Base-by-base conservation (phyloP, 2,113 vertebrate species). In the Condylura cristata region DNA sequence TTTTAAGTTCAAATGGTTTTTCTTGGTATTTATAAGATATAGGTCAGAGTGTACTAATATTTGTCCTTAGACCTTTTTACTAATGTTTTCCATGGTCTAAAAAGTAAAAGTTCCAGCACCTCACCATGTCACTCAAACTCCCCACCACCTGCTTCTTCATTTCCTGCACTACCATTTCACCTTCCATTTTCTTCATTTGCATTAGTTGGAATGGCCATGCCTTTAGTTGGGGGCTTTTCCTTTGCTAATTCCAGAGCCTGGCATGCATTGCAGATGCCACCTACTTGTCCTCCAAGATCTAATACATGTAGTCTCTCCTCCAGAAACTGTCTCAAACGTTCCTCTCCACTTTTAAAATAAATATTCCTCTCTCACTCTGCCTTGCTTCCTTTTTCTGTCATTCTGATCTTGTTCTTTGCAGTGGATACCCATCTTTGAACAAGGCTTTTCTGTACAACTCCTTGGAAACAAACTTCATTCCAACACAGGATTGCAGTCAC, bases 1-100 rank as follows among this genome's bases (percentile, higher is more conserved):
- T 56, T 96, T 93, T 68, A 89, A 80, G 37, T 86, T 93, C 24
- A 51, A 65, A 58, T 4, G 30, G 2, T 79, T 88, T 72, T 90
- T 51, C 10, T 46, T 24, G 12, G 30, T 92, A 41, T 85, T 95
- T 78, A 39, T 80, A 75, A 89, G 80, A 44, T 44, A 8, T 9
- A 72, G n/a, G 18, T 81, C 20, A 79, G 39, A 60, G 14, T 53
- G 1, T 89, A 82, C 39, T 17, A 17, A 5, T 60, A 79, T 78
- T 76, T 26, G 41, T 51, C 14, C 26, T 91, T 34, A 53, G 0
- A 71, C 66, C 39, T 65, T 75, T 58, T 89, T 4, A n/a, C 2
- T 91, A 48, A 75, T 20, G 58, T 70, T 22, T 58, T 30, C 28
- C 18, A 5, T 60, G 70, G 13, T 71, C 53, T 61, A 26, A 90